Base-by-base conservation (phyloP, 2,797 vertebrate genomes). In the Gymnopithys bicolor region DNA sequence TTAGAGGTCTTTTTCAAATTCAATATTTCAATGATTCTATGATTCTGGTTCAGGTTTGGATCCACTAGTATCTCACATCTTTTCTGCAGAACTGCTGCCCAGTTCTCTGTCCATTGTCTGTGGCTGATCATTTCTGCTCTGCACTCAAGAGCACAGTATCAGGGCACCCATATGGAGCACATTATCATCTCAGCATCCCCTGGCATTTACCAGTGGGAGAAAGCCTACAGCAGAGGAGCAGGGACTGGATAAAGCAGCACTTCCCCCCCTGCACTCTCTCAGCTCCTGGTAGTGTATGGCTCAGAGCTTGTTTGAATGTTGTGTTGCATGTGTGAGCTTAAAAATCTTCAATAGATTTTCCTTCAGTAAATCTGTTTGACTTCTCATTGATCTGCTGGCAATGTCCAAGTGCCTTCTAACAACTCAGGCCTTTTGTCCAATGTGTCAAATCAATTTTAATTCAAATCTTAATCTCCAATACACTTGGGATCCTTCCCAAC, bases 21-120 rank as follows among this genome's bases (percentile, higher is more conserved):
- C 28, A 89, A 49, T 3, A 0, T 49, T 83, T 69, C 24, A 33
- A 25, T 84, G 25, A 10, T 22, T 69, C 69, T 43, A 3, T 37
- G 58, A 79, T 56, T 93, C 56, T 75, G 7, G 9, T 39, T 91
- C 63, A 49, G 49, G 18, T 93, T 84, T 89, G 81, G 24, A 70
- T 66, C 35, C 2, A 8, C 19, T 52, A 46, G 23, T 59, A 33
- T 9, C 46, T 24, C 27, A 78, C 39, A 55, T 60, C 22, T 64
- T 28, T 75, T 68, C 55, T 27, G 51, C 21, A 79, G 58, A 82
- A 41, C 37, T 60, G 63, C 73, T 69, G 64, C 73, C 60, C 32
- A 18, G 11, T 37, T 55, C 51, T 83, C 48, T 86, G 52, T 32
- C 24, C 64, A 58, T 8, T 27, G 37, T 33, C 46, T 5, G 2